Base-by-base conservation (phyloP, 2,113 vertebrate species). In the Xiphias gladius region DNA sequence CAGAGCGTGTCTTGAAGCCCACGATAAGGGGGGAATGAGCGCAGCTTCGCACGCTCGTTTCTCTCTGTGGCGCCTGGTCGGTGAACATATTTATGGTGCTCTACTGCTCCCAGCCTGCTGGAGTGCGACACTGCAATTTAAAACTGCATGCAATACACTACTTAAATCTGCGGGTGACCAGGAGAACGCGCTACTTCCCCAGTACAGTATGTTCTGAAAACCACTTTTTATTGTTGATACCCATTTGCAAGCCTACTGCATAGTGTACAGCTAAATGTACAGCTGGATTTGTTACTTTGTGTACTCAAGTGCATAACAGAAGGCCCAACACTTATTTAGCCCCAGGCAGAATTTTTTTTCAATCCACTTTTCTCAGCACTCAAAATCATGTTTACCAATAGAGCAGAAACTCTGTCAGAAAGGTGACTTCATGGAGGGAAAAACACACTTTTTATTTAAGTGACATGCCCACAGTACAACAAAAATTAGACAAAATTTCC, bases 11-110 rank as follows among this genome's bases (percentile, higher is more conserved):
- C 58, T 83, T n/a, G 12, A 39, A 89, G 57, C 86, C 76, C 77
- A 82, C 81, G 79, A 77, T 73, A 24, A 81, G 61, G 65, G n/a
- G 85, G 71, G 80, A 82, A 61, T 54, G 65, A 85, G 85, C 79
- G 71, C 73, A 81, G 86, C 67, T 77, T 32, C 32, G 72, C 90
- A 89, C 89, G 87, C 82, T 86, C 63, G 79, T 76, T 90, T 85
- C 79, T 67, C 66, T 86, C 70, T 32, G 75, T 35, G 30, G 58
- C 75, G 32, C 75, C 50, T 30, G 59, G 80, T 76, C 76, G 32
- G 28, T 63, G 19, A 89, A 84, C 65, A 63, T 2, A 48, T 20
- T 2, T 17, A 9, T 8, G 24, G 71, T 43, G 7, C 92, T 75
- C 63, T 79, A 30, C 73, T 64, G 76, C 90, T 83, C 13, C 80